phyloP scores from a whole-genome alignment of 2,888 invertebrate genomes.

The Leptura quadrifasciata region DNA sequence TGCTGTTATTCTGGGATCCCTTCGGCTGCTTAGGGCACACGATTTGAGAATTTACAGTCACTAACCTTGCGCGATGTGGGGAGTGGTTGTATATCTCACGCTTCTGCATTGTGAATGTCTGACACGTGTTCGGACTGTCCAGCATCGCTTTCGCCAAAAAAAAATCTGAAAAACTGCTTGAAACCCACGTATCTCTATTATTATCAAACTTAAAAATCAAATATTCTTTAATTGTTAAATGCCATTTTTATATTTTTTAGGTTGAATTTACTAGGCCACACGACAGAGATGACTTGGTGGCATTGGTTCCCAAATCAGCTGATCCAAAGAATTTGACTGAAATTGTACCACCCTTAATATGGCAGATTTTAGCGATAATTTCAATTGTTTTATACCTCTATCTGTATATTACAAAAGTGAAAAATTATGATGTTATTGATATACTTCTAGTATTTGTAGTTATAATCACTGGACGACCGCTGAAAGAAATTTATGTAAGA shows the following conservation, averaged over 20 bases:
- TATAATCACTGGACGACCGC: background rate
- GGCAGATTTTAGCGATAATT: constrained; percentile 1
- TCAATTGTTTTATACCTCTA: background rate
- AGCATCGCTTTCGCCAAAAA: too few relatives aligned
- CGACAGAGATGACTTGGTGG: constrained; percentile 35
- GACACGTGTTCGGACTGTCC: too few relatives aligned
- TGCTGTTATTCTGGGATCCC: too few relatives aligned
- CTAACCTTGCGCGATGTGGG: too few relatives aligned
- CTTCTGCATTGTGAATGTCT: too few relatives aligned
- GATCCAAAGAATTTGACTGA: constrained; percentile 8
- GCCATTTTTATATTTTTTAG: background rate
- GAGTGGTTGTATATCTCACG: too few relatives aligned
- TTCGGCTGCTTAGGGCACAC: too few relatives aligned
- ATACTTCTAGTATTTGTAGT: constrained; percentile 12
- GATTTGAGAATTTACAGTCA: too few relatives aligned
- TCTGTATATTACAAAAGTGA: background rate
- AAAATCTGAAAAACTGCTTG: too few relatives aligned
- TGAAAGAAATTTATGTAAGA: background rate
- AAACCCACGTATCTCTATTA: too few relatives aligned
- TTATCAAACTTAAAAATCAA: too few relatives aligned
- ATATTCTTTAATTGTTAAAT: too few relatives aligned
- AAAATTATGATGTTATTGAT: background rate
- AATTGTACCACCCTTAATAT: background rate
- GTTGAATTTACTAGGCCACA: constrained; percentile 25
- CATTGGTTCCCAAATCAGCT: constrained; percentile 12